Conservation (phyloP, 2,113 vertebrate species). For the Xiphias gladius region DNA sequence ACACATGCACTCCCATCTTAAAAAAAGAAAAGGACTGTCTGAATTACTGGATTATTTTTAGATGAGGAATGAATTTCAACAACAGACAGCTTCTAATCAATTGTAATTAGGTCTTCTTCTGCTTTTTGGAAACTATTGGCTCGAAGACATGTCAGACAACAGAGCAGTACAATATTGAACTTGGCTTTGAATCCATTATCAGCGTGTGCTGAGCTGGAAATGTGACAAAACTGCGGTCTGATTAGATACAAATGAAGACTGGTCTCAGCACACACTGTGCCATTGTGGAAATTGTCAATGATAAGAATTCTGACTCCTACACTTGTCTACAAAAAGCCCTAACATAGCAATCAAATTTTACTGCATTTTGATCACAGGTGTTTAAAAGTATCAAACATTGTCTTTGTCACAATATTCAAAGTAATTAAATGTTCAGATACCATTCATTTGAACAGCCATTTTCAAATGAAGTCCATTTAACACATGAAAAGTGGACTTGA, state of each 20-base stretch:
- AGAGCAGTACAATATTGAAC: constrained; percentile 50
- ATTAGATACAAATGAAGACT: constrained; percentile 55
- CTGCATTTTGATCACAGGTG: constrained; percentile 21
- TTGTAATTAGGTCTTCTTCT: constrained; percentile 70
- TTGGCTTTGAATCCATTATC: constrained; percentile 67
- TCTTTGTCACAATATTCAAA: not conserved
- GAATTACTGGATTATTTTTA: constrained; percentile 68
- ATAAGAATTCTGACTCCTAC: constrained; percentile 32
- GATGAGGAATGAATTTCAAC: constrained; percentile 54
- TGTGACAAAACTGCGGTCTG: constrained; percentile 70
- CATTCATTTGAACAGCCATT: constrained; percentile 11
- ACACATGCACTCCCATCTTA: constrained; percentile 13
- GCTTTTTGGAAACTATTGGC: constrained; percentile 43
- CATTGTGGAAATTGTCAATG: constrained; percentile 29
- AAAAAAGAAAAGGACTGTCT: constrained; percentile 15
- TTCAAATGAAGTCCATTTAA: constrained; percentile 31
- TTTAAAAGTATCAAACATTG: not conserved
- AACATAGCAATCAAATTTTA: constrained; percentile 17
- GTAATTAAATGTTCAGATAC: constrained; percentile 25
- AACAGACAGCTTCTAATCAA: constrained; percentile 70
- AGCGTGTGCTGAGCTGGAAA: constrained; percentile 51
- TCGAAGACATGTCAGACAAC: constrained; percentile 52
- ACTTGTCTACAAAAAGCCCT: constrained; percentile 18
- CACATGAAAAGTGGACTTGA: not conserved
- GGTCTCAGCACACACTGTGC: constrained; percentile 18